Evolutionary conservation across 2,797 vertebrate genomes (phyloP).

Genomic region (Gymnocypris eckloni): DNA sequence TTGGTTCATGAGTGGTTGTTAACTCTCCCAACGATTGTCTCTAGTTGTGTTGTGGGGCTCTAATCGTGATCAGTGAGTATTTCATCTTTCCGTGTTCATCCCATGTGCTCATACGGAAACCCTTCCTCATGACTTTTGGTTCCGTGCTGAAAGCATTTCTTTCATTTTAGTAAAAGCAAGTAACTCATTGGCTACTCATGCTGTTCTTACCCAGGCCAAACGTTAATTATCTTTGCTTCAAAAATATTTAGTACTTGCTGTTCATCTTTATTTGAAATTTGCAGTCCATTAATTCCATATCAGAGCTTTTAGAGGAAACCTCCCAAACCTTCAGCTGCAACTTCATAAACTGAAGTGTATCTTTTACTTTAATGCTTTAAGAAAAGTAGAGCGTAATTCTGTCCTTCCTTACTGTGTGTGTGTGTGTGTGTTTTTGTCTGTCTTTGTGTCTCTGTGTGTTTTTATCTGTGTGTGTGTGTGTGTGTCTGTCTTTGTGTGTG

Average conservation of each 20-base stretch:
- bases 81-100: conserved; percentile 90
- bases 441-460: background rate
- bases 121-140: conserved; percentile 68
- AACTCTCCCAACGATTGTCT: conserved; percentile 87
- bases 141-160: conserved; percentile 62
- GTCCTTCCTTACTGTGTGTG: background rate
- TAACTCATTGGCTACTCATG: conserved; percentile 53
- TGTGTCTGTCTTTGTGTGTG: background rate
- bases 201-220: conserved; percentile 32
- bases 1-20: conserved; percentile 72
- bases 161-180: conserved; percentile 30
- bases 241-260: conserved; percentile 60
- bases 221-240: conserved; percentile 26
- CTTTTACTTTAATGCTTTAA: background rate
- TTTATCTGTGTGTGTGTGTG: background rate
- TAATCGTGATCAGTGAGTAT: conserved; percentile 95
- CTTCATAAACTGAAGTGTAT: background rate
- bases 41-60: conserved; percentile 92
- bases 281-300: background rate
- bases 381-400: conserved; percentile 20
- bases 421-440: background rate
- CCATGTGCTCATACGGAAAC: conserved; percentile 78
- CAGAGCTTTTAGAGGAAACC: background rate
- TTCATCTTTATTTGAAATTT: conserved; percentile 64
- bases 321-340: background rate